These are phyloP conservation scores for Trilocha varians DNA, from an alignment of 2,888 invertebrate genomes.

Conservation along the genomic window DNA sequence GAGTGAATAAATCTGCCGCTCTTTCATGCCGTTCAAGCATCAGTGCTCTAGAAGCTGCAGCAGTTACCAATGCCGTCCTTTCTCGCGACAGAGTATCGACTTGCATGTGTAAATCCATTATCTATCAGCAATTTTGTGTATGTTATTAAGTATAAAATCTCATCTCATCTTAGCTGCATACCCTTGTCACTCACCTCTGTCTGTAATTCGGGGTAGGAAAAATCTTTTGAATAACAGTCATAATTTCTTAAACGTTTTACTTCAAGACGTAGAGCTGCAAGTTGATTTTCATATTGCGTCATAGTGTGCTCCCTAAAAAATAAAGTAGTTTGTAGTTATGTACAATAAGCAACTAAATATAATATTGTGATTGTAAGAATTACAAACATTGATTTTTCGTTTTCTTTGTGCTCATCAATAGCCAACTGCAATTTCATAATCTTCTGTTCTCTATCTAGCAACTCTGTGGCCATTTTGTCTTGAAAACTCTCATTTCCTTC, in stretches of 20 bases:
- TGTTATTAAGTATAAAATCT: too few species aligned
- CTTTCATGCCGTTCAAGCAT: slow-evolving; percentile 63
- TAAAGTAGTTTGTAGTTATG: background rate
- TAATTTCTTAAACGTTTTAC: slow-evolving; percentile 47
- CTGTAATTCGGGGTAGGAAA: slow-evolving; percentile 45
- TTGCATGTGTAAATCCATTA: slow-evolving; percentile 53
- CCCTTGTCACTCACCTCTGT: slow-evolving; percentile 49
- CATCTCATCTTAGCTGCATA: too few species aligned
- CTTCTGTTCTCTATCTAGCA: slow-evolving; percentile 50
- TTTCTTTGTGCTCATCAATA: slow-evolving; percentile 45
- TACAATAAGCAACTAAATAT: background rate
- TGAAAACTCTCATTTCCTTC: slow-evolving; percentile 38
- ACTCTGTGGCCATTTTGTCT: slow-evolving; percentile 51
- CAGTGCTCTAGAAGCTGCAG: slow-evolving; percentile 53
- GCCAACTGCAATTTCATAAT: slow-evolving; percentile 41
- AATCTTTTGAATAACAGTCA: slow-evolving; percentile 47
- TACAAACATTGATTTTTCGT: slow-evolving; percentile 47
- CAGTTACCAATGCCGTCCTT: slow-evolving; percentile 44
- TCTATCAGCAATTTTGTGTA: slow-evolving; percentile 19
- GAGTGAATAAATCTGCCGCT: slow-evolving; percentile 48
- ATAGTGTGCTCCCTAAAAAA: slow-evolving; percentile 47
- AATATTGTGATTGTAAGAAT: background rate
- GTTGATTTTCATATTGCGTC: slow-evolving; percentile 48
- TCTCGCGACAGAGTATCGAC: slow-evolving; percentile 48
- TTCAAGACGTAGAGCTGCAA: slow-evolving; percentile 46